phyloP scores from a whole-genome alignment of 1,140 invertebrate species.

The Drosophila ercepeae region DNA sequence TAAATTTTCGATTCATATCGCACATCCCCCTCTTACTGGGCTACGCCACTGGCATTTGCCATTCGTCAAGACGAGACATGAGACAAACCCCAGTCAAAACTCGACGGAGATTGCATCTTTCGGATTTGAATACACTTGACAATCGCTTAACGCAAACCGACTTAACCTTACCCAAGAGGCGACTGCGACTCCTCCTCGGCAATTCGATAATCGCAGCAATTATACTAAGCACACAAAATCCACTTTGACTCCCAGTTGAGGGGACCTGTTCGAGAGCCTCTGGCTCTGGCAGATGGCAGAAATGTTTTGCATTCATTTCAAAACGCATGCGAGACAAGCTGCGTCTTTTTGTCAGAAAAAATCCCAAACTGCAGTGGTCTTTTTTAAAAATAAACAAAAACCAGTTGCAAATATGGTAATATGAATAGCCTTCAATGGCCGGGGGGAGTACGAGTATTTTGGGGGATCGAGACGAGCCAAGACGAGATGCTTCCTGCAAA shows the following conservation, averaged over 20 bases:
- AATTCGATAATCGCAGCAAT: conserved; percentile 65
- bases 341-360: conserved; percentile 31
- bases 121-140: conserved; percentile 65
- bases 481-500: conserved; percentile 40
- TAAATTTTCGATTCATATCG: background rate
- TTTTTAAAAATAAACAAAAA: conserved; percentile 39
- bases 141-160: conserved; percentile 61
- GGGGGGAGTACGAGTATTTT: background rate
- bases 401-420: conserved; percentile 48
- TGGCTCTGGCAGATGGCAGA: conserved; percentile 28
- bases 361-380: conserved; percentile 37
- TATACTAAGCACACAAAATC: conserved; percentile 71
- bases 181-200: conserved; percentile 25
- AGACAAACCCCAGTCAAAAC: conserved; percentile 45
- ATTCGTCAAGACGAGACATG: conserved; percentile 19
- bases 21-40: background rate
- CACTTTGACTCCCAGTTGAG: conserved; percentile 43
- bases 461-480: background rate
- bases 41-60: conserved; percentile 22
- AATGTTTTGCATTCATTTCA: conserved; percentile 60
- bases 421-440: conserved; percentile 57
- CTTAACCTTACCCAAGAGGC: conserved; percentile 59
- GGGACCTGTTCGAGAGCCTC: conserved; percentile 19
- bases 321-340: conserved; percentile 46
- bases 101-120: conserved; percentile 50